Evolutionary conservation across 2,797 vertebrate species (phyloP).

Genomic region (Sebastes vulpes): DNA sequence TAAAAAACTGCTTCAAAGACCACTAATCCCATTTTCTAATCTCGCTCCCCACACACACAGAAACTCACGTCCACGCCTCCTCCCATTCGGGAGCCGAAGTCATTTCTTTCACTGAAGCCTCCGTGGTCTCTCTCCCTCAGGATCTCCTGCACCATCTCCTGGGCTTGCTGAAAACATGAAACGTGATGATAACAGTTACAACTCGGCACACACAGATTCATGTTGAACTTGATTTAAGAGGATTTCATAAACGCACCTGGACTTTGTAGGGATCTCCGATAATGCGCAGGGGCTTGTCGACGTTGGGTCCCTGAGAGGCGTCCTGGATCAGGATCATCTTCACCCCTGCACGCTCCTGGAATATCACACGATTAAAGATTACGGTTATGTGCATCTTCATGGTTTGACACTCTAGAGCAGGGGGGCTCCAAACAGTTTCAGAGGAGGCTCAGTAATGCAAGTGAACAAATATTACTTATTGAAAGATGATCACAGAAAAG

Average conservation of each 20-base stretch:
- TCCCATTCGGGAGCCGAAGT: constrained; percentile 88
- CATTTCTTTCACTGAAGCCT: constrained; percentile 89
- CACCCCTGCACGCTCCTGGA: constrained; percentile 91
- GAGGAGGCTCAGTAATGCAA: too few species aligned
- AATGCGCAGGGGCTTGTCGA: constrained; percentile 93
- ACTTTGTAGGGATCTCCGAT: constrained; percentile 95
- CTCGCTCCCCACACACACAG: constrained; percentile 18
- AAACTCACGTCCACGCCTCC: constrained; percentile 83
- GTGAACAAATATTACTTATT: too few species aligned
- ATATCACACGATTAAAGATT: not conserved
- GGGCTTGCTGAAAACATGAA: constrained; percentile 87
- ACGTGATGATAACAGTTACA: not conserved
- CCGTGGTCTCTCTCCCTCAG: constrained; percentile 90
- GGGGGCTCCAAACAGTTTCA: too few species aligned
- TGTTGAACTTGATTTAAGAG: not conserved
- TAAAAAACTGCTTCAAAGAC: not conserved
- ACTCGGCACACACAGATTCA: not conserved
- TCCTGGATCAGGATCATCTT: constrained; percentile 97
- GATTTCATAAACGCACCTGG: constrained; percentile 77
- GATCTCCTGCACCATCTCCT: constrained; percentile 94
- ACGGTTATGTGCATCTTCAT: not conserved
- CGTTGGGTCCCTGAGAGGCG: constrained; percentile 91
- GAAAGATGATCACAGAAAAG: too few species aligned
- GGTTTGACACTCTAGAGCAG: not conserved
- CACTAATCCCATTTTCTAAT: not conserved